Evolutionary conservation across 2,113 vertebrate genomes (phyloP).

Genomic region (Trematocara stigmaticum): DNA sequence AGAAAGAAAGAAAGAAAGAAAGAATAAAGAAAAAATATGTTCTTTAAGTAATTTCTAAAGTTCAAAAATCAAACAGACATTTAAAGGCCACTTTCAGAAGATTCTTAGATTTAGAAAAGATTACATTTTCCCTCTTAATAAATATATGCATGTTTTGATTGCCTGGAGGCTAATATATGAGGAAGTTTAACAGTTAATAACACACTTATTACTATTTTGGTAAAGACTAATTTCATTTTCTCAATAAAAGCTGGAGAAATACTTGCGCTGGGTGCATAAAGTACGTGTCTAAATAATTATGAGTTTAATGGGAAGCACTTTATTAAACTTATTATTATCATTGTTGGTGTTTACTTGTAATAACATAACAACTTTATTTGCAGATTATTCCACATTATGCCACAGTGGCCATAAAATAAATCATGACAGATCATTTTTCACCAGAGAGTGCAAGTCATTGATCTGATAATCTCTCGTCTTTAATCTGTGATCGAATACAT

Average conservation of each 20-base stretch:
- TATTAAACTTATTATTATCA: background rate
- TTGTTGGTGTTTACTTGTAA: background rate
- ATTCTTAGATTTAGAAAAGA: background rate
- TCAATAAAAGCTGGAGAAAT: background rate
- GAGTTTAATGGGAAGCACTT: background rate
- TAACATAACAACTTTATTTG: background rate
- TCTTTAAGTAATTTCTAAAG: background rate
- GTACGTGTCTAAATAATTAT: background rate
- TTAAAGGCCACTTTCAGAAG: background rate
- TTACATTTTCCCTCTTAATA: background rate
- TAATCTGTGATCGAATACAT: background rate
- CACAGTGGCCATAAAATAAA: background rate
- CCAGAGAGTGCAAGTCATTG: background rate
- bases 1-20: background rate
- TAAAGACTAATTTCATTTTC: background rate
- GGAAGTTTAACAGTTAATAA: background rate
- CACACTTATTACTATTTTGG: background rate
- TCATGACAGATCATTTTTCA: background rate
- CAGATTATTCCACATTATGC: accelerated
- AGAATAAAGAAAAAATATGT: background rate
- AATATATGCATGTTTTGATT: background rate
- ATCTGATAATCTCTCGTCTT: background rate
- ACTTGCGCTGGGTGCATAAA: accelerated
- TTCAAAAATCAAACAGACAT: background rate
- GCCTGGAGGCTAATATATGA: background rate